Evolutionary conservation across 2,113 vertebrate species (phyloP).

Genomic region (Dolichotis patagonum): DNA sequence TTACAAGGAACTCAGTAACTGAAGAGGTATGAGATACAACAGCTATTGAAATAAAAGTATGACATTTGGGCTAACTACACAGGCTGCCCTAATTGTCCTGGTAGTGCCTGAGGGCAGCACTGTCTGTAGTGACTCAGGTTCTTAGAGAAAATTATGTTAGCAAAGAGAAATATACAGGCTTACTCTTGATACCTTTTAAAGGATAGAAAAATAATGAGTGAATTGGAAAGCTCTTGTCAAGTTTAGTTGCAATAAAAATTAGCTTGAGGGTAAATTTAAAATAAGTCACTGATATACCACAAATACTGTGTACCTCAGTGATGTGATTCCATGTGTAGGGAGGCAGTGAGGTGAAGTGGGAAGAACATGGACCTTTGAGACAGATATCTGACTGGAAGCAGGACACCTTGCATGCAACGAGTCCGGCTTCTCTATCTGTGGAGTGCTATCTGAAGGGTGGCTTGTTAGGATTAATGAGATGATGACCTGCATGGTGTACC

Average conservation of each 20-base stretch:
- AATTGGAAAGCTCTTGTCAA: constrained; percentile 41
- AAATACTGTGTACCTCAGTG: not conserved
- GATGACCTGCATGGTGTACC: not conserved
- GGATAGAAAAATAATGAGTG: constrained; percentile 35
- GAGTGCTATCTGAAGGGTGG: not conserved
- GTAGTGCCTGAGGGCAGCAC: not conserved
- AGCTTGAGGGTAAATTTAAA: not conserved
- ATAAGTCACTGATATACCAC: not conserved
- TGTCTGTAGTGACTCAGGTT: not conserved
- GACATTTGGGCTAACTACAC: not conserved
- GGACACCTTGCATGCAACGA: not conserved
- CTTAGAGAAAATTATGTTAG: constrained; percentile 19
- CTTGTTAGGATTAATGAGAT: not conserved
- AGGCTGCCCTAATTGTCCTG: not conserved
- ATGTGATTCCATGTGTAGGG: not conserved
- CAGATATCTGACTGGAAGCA: not conserved
- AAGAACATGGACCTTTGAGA: not conserved
- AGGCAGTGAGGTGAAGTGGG: not conserved
- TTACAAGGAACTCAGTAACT: not conserved
- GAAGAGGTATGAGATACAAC: not conserved
- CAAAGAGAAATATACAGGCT: not conserved
- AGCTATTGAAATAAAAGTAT: constrained; percentile 9
- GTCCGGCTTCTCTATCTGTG: not conserved
- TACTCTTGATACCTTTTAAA: not conserved
- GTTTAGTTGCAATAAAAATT: constrained; percentile 39